Conservation (phyloP, 2,888 invertebrate genomes). For the Machimus atricapillus region DNA sequence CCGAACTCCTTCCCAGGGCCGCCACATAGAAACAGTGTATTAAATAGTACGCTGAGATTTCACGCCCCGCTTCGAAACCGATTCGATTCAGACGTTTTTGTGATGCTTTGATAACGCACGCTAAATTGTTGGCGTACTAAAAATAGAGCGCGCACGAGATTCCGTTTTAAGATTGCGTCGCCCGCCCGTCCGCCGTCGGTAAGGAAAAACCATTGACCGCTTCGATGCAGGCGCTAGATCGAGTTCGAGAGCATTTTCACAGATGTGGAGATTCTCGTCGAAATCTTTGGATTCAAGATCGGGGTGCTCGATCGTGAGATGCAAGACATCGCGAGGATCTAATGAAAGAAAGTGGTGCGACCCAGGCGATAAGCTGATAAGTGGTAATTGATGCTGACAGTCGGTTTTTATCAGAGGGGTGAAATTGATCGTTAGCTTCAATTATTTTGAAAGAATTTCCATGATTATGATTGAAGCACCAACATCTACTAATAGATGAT, state of each 20-base stretch:
- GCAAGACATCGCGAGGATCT: not conserved
- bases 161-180: constrained; percentile 4
- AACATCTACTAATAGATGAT: not conserved
- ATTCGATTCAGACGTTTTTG: constrained; percentile 7
- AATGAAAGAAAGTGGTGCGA: not conserved
- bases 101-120: constrained; percentile 31
- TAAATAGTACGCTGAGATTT: not conserved
- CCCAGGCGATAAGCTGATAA: not conserved
- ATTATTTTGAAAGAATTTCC: not conserved
- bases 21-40: not conserved
- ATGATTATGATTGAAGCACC: not conserved
- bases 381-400: not conserved
- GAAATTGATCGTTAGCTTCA: not conserved
- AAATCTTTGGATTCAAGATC: not conserved
- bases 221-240: not conserved
- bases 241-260: not conserved
- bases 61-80: not conserved
- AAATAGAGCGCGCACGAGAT: constrained; percentile 31
- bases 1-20: not conserved
- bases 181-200: not conserved
- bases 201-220: not conserved
- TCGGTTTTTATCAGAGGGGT: not conserved
- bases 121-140: constrained; percentile 18
- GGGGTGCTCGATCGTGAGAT: not conserved
- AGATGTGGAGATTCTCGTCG: not conserved